Evolutionary conservation across 2,113 vertebrate species (phyloP).

Genomic region (Chlorodrepanis virens): DNA sequence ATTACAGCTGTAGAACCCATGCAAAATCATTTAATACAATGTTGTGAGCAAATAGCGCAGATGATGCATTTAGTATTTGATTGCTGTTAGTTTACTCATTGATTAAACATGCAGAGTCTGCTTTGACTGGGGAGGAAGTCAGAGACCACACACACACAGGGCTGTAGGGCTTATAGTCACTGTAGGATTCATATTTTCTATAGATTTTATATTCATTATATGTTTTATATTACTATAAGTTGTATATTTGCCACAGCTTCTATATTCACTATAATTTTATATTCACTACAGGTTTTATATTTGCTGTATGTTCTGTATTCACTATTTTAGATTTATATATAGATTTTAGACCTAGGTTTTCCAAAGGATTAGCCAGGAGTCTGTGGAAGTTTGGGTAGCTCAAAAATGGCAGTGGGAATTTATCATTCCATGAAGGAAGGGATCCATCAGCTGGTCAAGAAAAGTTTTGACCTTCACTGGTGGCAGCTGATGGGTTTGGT

Average conservation of each 20-base stretch:
- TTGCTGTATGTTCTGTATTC: neutral
- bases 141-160: neutral
- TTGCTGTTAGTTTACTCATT: conserved; percentile 56
- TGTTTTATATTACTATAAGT: neutral
- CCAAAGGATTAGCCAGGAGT: neutral
- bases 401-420: neutral
- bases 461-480: neutral
- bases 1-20: conserved; percentile 36
- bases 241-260: neutral
- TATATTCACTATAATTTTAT: neutral
- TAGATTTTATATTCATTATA: neutral
- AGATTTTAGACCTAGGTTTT: neutral
- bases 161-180: fast-evolving
- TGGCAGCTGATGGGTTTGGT: neutral
- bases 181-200: neutral
- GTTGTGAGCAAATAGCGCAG: conserved; percentile 50
- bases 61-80: conserved; percentile 51
- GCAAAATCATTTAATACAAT: conserved; percentile 43
- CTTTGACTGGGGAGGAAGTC: neutral
- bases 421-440: neutral
- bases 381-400: neutral
- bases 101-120: conserved; percentile 34
- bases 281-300: neutral
- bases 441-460: neutral
- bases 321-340: neutral